Evolutionary conservation across 2,797 vertebrate species (phyloP).

Genomic region (Amazona ochrocephala): DNA sequence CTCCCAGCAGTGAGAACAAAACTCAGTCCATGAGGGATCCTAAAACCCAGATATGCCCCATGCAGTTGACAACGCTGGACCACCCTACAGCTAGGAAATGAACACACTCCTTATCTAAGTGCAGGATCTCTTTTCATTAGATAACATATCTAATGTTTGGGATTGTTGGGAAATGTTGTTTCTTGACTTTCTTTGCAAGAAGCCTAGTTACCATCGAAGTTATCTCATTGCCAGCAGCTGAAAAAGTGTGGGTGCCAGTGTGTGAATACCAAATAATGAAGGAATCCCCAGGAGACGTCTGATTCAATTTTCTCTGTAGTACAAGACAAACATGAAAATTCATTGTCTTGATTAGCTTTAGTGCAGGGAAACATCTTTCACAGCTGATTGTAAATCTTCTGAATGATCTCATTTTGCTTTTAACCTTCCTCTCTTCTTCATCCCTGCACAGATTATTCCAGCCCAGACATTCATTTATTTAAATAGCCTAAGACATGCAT

Average conservation of each 20-base stretch:
- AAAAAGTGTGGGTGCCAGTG: constrained; percentile 51
- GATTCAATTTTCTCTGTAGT: constrained; percentile 53
- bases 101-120: neutral
- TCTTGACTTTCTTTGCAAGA: neutral
- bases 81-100: neutral
- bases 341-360: constrained; percentile 64
- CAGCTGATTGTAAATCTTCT: constrained; percentile 56
- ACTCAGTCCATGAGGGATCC: neutral
- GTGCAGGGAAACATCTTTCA: constrained; percentile 49
- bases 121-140: neutral
- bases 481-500: neutral
- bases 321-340: constrained; percentile 66
- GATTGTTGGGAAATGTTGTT: neutral
- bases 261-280: constrained; percentile 60
- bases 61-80: neutral
- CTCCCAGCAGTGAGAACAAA: neutral
- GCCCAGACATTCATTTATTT: constrained; percentile 36
- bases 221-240: constrained; percentile 34
- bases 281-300: constrained; percentile 45
- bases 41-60: neutral
- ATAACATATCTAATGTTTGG: neutral
- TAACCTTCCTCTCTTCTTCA: constrained; percentile 58
- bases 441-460: neutral
- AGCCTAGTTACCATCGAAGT: neutral
- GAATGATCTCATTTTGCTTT: constrained; percentile 62